These are phyloP conservation scores for Willowsia nigromaculata DNA, from an alignment of 2,888 invertebrate species.

Conservation along the genomic window DNA sequence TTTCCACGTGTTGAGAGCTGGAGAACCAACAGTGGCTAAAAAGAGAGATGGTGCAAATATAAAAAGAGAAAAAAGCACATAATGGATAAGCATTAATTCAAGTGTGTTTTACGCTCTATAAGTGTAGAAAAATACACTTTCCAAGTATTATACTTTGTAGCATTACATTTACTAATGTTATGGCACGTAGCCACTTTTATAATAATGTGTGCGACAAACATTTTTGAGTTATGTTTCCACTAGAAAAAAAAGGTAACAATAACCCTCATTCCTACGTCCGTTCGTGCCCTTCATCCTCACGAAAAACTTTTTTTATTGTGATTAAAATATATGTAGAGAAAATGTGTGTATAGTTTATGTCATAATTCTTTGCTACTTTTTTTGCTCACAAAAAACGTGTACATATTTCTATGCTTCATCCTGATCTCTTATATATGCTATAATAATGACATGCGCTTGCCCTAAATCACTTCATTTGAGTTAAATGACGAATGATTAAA, in stretches of 20 bases:
- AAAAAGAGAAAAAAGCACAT: neutral
- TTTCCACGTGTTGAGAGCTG: conserved; percentile 25
- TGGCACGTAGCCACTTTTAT: too few species aligned
- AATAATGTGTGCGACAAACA: conserved; percentile 12
- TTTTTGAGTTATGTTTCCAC: conserved; percentile 12
- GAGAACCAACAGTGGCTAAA: neutral
- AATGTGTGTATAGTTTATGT: neutral
- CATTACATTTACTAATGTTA: too few species aligned
- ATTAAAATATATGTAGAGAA: conserved; percentile 28
- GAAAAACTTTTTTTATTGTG: conserved; percentile 35
- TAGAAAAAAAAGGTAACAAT: neutral
- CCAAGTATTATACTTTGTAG: too few species aligned
- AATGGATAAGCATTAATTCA: conserved; percentile 54
- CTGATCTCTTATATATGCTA: neutral
- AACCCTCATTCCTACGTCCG: neutral
- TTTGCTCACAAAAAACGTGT: neutral
- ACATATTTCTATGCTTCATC: too few species aligned
- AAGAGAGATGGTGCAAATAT: conserved; percentile 30
- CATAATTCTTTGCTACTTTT: neutral
- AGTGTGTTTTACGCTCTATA: neutral
- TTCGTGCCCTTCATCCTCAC: neutral
- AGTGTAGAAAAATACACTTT: neutral
- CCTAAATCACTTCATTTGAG: conserved; percentile 63
- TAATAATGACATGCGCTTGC: conserved; percentile 20
- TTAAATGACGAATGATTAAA: conserved; percentile 69